phyloP scores from a whole-genome alignment of 1,140 invertebrate species.

The Maconellicoccus hirsutus region DNA sequence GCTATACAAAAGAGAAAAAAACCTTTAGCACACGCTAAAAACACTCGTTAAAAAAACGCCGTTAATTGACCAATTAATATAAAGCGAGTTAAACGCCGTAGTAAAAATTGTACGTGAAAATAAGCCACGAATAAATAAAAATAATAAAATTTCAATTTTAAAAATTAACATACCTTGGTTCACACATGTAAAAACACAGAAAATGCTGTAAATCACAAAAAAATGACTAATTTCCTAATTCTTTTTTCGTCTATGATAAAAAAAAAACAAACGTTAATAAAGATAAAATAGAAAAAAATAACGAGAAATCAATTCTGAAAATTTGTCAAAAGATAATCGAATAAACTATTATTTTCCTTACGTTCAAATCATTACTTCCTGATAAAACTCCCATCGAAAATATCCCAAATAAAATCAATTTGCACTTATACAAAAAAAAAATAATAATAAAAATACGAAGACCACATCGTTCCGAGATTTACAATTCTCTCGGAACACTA shows the following conservation, averaged over 20 bases:
- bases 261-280: background rate
- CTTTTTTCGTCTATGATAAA: background rate
- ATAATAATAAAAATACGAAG: background rate
- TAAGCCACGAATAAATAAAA: background rate
- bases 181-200: conserved; percentile 1
- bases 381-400: background rate
- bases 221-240: background rate
- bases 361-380: no score
- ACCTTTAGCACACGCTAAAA: background rate
- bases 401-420: background rate
- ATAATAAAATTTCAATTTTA: background rate
- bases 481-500: background rate
- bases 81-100: background rate
- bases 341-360: background rate
- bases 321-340: background rate
- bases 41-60: background rate
- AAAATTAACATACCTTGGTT: background rate
- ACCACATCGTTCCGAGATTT: background rate
- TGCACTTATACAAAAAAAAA: background rate
- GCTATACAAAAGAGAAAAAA: background rate
- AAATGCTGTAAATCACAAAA: background rate
- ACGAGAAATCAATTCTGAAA: background rate
- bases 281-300: background rate
- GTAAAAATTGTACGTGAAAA: background rate
- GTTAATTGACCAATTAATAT: background rate